phyloP scores from a whole-genome alignment of 92 coral and sea anemone species.

The Metridium senile region DNA sequence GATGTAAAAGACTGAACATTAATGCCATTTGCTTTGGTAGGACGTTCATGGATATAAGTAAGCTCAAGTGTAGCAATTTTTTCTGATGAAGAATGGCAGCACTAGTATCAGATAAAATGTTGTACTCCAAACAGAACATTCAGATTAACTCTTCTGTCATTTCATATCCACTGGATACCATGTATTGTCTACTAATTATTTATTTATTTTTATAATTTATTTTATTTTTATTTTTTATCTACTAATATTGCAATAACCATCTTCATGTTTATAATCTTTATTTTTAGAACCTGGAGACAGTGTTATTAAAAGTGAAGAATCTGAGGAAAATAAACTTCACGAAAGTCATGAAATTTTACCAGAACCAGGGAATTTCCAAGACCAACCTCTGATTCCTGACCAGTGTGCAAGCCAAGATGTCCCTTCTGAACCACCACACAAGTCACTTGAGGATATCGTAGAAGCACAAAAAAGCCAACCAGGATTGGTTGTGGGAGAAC shows the following conservation, averaged over 20 bases:
- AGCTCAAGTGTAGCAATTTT: no score
- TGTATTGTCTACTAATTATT: no score
- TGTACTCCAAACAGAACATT: no score
- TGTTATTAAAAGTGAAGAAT: neutral
- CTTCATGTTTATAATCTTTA: neutral
- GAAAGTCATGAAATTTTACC: slow-evolving; percentile 2
- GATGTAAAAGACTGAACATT: no score
- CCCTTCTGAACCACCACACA: slow-evolving; percentile 30
- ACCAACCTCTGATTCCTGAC: slow-evolving; percentile 15
- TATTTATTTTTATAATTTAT: no score
- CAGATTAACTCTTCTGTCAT: no score
- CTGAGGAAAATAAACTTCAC: neutral
- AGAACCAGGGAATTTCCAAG: slow-evolving; percentile 4
- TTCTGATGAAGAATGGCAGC: no score
- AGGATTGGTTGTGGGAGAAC: slow-evolving; percentile 25
- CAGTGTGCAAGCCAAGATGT: slow-evolving; percentile 9
- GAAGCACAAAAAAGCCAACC: slow-evolving; percentile 19
- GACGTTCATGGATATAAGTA: no score
- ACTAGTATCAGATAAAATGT: no score
- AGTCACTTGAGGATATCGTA: slow-evolving; percentile 27
- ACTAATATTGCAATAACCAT: slow-evolving; percentile 16
- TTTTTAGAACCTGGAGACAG: neutral
- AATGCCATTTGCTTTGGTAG: no score
- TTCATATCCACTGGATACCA: no score
- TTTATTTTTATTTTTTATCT: no score